Percentiles rank a stretch among this genome's conserved stretches.
phyloP scores from a whole-genome alignment of 2,888 invertebrate genomes.

The Unio pictorum region DNA sequence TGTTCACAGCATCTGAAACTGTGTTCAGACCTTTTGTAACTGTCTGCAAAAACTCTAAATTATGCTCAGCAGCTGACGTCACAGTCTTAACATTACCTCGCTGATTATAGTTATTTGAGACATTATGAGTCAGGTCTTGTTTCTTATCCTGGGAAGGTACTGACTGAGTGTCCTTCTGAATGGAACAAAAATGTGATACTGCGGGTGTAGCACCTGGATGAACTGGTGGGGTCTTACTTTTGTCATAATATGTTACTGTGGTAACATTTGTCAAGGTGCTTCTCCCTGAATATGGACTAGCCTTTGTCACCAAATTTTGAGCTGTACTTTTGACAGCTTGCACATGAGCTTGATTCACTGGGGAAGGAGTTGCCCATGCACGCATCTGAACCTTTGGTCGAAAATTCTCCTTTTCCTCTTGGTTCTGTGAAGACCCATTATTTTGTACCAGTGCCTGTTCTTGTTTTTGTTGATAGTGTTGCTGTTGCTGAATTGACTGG shows the following conservation, averaged over 20 bases:
- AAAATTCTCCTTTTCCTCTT: constrained; percentile 22
- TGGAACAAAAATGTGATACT: too few relatives aligned
- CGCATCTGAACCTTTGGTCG: constrained; percentile 48
- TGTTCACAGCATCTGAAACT: too few relatives aligned
- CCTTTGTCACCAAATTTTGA: constrained; percentile 28
- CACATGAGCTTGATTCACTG: constrained; percentile 40
- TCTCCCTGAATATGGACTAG: constrained; percentile 34
- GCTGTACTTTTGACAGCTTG: constrained; percentile 16
- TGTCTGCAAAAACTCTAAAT: too few relatives aligned
- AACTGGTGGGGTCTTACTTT: neutral
- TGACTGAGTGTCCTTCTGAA: too few relatives aligned
- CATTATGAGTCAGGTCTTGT: too few relatives aligned
- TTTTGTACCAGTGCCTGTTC: neutral
- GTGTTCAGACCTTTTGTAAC: too few relatives aligned
- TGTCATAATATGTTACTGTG: constrained; percentile 25
- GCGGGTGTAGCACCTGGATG: too few relatives aligned
- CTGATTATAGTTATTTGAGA: too few relatives aligned
- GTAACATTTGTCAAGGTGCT: constrained; percentile 40
- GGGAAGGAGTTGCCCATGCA: constrained; percentile 56
- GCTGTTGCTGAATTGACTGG: constrained; percentile 24
- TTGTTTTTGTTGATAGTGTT: constrained; percentile 19
- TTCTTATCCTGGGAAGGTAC: too few relatives aligned
- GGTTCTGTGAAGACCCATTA: constrained; percentile 5
- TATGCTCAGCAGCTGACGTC: too few relatives aligned
- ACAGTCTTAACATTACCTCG: too few relatives aligned